Evolutionary conservation across 2,113 vertebrate genomes (phyloP).

Genomic region (Clupea harengus): DNA sequence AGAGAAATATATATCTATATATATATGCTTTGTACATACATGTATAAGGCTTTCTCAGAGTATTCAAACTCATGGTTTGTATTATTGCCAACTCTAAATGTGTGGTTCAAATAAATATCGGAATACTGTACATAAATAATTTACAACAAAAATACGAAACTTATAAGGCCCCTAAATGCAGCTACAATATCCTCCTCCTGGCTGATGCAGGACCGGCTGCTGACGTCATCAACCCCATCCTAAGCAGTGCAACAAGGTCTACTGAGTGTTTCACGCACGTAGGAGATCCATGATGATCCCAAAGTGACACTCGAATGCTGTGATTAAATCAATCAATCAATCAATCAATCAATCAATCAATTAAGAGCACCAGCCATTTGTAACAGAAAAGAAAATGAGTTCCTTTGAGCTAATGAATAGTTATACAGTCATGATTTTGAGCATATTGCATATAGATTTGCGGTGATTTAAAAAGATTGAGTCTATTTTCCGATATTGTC

Average conservation of each 20-base stretch:
- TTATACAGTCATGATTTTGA: not conserved
- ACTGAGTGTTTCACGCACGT: not conserved
- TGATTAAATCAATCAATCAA: not conserved
- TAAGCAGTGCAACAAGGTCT: not conserved
- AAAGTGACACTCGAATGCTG: not conserved
- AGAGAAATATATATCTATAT: slow-evolving; percentile 41
- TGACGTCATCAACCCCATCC: not conserved
- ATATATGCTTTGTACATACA: slow-evolving; percentile 64
- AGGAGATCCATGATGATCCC: not conserved
- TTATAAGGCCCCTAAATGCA: slow-evolving; percentile 66
- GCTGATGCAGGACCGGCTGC: not conserved
- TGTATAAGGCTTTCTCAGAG: slow-evolving; percentile 73
- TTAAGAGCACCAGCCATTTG: not conserved
- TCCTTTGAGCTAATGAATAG: not conserved
- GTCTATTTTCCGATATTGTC: not conserved
- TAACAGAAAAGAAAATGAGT: not conserved
- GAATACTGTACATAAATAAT: slow-evolving; percentile 77
- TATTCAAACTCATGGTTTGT: slow-evolving; percentile 72
- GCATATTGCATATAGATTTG: too few relatives aligned
- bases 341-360: not conserved
- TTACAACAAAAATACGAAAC: slow-evolving; percentile 62
- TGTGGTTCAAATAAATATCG: slow-evolving; percentile 80
- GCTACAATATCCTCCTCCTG: slow-evolving; percentile 50
- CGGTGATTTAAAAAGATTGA: not conserved
- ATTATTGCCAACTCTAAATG: slow-evolving; percentile 80